Percentiles rank a stretch among this genome's conserved stretches.
Conservation (phyloP, 2,797 vertebrate species). For the Eidolon dupreanum region DNA sequence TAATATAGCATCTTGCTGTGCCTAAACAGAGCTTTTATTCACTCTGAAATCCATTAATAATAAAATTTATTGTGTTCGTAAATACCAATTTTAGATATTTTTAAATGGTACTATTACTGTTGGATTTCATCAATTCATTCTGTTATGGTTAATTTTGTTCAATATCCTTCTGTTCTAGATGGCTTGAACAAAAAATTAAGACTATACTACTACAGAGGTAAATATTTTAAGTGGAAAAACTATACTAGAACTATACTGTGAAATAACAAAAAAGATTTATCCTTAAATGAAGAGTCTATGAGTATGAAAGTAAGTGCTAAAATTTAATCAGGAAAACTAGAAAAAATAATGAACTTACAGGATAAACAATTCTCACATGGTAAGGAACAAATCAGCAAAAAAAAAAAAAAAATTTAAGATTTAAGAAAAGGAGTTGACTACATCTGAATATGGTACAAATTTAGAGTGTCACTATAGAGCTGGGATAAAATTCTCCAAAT, state of each 20-base stretch:
- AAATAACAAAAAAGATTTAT: background rate
- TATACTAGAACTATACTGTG: background rate
- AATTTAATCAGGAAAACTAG: background rate
- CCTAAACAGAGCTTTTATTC: background rate
- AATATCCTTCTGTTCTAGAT: background rate
- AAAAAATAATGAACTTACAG: slow-evolving; percentile 3
- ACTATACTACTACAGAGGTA: background rate
- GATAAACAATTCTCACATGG: background rate
- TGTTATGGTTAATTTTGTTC: background rate
- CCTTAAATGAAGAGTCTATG: background rate
- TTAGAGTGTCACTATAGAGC: background rate
- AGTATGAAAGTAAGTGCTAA: background rate
- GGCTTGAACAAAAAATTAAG: background rate
- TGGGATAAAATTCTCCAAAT: background rate
- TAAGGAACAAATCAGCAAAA: background rate
- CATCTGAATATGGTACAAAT: background rate
- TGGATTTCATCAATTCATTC: background rate
- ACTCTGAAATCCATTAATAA: background rate
- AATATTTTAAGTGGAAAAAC: background rate
- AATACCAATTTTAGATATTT: background rate
- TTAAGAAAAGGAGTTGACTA: background rate
- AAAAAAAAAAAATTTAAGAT: background rate
- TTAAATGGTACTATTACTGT: background rate
- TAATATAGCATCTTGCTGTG: background rate
- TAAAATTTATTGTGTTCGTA: background rate